Conservation (phyloP, 1,140 invertebrate genomes). For the Ooceraea biroi region DNA sequence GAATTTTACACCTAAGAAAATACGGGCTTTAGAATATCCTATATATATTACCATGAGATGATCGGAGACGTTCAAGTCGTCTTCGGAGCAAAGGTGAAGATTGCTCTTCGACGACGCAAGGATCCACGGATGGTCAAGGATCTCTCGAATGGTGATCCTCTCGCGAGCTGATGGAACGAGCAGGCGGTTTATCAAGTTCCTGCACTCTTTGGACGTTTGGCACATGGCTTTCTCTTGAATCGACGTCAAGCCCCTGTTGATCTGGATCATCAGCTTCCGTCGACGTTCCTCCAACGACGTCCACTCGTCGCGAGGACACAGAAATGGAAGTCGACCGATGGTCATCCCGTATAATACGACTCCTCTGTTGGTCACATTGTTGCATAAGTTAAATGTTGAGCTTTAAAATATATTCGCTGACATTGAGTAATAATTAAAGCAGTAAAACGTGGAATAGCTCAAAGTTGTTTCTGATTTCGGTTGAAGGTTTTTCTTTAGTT, state of each 20-base stretch:
- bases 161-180: slow-evolving; percentile 83
- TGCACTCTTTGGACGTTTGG: slow-evolving; percentile 72
- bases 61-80: slow-evolving; percentile 39
- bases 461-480: neutral
- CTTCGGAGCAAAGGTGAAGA: slow-evolving; percentile 6
- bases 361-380: slow-evolving; percentile 84
- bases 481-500: neutral
- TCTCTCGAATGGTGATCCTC: slow-evolving; percentile 85
- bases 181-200: slow-evolving; percentile 84
- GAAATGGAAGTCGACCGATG: slow-evolving; percentile 90
- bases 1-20: neutral
- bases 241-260: slow-evolving; percentile 87
- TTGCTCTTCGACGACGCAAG: slow-evolving; percentile 37
- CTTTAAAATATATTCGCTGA: neutral
- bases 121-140: slow-evolving; percentile 85
- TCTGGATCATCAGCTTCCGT: slow-evolving; percentile 88
- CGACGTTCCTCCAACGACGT: slow-evolving; percentile 87
- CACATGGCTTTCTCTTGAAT: slow-evolving; percentile 81
- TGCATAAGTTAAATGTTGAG: neutral
- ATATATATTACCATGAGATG: slow-evolving; percentile 50
- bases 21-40: neutral
- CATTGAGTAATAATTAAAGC: neutral
- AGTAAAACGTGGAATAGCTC: neutral
- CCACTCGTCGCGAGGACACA: slow-evolving; percentile 82
- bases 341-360: slow-evolving; percentile 90